Percentiles rank a stretch among this genome's conserved stretches.
Conservation (phyloP, 2,797 vertebrate genomes). For the Siniperca undulata region DNA sequence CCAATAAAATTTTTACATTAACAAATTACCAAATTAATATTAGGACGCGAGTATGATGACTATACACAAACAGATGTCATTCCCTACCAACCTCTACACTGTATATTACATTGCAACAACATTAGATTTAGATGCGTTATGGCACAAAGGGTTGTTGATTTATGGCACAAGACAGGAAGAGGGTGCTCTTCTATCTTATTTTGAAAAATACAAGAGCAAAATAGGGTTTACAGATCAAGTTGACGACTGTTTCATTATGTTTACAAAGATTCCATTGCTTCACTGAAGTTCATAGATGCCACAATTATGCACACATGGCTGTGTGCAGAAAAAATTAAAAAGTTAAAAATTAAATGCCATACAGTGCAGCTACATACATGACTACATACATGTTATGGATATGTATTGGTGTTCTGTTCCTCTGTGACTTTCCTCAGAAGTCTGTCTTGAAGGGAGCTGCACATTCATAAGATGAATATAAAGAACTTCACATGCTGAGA, state of each 20-base stretch:
- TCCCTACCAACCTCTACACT: neutral
- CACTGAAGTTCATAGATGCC: constrained; percentile 2
- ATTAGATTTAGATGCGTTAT: neutral
- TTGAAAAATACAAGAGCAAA: neutral
- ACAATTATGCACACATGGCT: constrained; percentile 10
- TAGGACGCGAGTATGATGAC: neutral
- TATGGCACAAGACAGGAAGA: neutral
- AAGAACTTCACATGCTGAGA: constrained; percentile 70
- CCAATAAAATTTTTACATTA: neutral
- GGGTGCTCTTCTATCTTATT: constrained; percentile 12
- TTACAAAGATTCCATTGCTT: constrained; percentile 17
- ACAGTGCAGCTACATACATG: constrained; percentile 15
- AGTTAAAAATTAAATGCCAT: constrained; percentile 22
- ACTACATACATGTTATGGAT: constrained; percentile 33
- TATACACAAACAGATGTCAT: neutral
- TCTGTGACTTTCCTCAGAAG: constrained; percentile 67
- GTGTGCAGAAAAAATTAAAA: neutral
- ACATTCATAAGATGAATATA: constrained; percentile 73
- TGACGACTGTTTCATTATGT: constrained; percentile 20
- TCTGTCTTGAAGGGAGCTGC: constrained; percentile 59
- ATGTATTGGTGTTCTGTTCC: constrained; percentile 44
- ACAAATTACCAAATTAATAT: neutral
- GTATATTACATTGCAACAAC: neutral
- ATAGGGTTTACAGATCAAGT: neutral
- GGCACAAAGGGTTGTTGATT: constrained; percentile 5